phyloP scores from a whole-genome alignment of 2,888 invertebrate genomes.

The Pemphredon lugubris region DNA sequence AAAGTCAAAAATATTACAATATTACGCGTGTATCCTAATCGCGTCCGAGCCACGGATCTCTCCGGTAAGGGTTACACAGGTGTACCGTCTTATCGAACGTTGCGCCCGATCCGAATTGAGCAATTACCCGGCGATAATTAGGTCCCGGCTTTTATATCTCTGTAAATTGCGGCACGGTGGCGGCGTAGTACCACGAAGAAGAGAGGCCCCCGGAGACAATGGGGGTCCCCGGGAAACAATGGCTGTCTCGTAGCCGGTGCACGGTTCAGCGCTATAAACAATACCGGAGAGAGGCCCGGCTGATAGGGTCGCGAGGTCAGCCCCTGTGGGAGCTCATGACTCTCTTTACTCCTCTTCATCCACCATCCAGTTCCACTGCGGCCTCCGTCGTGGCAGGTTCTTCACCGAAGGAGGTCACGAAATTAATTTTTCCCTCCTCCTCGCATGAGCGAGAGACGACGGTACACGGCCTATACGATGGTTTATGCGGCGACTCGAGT shows the following conservation, averaged over 20 bases:
- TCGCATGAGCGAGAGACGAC: constrained; percentile 29
- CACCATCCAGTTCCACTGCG: constrained; percentile 50
- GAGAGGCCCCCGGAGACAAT: constrained; percentile 68
- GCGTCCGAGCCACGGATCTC: constrained; percentile 21
- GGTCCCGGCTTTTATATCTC: constrained; percentile 65
- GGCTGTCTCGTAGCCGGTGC: constrained; percentile 69
- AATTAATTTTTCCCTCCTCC: constrained; percentile 65
- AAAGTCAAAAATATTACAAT: too few relatives aligned
- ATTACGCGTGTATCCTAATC: too few relatives aligned
- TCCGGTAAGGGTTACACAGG: constrained; percentile 12
- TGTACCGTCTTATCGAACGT: constrained; percentile 36
- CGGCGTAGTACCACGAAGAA: constrained; percentile 35
- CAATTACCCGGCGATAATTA: constrained; percentile 74
- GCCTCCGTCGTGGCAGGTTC: constrained; percentile 52
- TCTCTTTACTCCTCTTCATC: constrained; percentile 74
- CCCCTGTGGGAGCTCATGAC: constrained; percentile 79
- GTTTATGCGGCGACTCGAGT: constrained; percentile 19
- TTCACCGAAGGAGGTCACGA: constrained; percentile 65
- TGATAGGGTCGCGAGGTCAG: constrained; percentile 78
- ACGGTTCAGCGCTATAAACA: constrained; percentile 74
- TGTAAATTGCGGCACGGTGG: constrained; percentile 69
- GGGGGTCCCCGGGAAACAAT: constrained; percentile 68
- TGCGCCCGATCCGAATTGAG: constrained; percentile 64
- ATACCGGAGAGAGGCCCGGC: constrained; percentile 73
- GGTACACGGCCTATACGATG: too few relatives aligned